A percentile compares a stretch with the other conserved stretches of the same genome.
These are phyloP conservation scores for Seira musarum DNA, from an alignment of 2,888 invertebrate genomes.

Conservation along the genomic window DNA sequence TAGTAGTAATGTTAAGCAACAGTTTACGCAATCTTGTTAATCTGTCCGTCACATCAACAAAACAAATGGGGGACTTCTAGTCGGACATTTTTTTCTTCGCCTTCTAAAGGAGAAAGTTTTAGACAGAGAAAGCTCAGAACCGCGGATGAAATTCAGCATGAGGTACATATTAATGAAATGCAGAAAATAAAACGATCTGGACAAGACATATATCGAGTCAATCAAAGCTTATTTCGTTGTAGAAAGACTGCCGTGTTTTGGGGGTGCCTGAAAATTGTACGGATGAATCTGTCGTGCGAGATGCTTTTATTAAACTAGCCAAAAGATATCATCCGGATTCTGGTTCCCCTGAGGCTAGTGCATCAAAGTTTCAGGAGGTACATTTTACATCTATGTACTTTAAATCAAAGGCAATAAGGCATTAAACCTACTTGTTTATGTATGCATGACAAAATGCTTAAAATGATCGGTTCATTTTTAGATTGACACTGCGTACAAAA, in stretches of 20 bases:
- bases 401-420: too few species aligned
- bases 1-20: too few species aligned
- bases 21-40: too few species aligned
- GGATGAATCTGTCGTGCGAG: conserved; percentile 81
- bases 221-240: too few species aligned
- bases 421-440: too few species aligned
- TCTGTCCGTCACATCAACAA: too few species aligned
- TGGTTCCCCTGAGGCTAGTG: conserved; percentile 79
- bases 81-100: too few species aligned
- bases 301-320: conserved; percentile 83
- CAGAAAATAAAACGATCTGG: background rate
- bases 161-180: conserved; percentile 14
- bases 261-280: conserved; percentile 76
- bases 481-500: conserved; percentile 83
- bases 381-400: conserved; percentile 13
- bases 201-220: too few species aligned
- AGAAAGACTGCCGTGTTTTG: conserved; percentile 50
- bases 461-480: too few species aligned
- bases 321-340: conserved; percentile 91
- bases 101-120: background rate
- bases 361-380: conserved; percentile 82
- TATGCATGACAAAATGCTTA: too few species aligned
- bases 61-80: too few species aligned
- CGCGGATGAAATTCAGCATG: conserved; percentile 5
- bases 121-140: background rate